Base-by-base conservation (phyloP, 2,888 invertebrate species). In the Sinhomidia bicolor region DNA sequence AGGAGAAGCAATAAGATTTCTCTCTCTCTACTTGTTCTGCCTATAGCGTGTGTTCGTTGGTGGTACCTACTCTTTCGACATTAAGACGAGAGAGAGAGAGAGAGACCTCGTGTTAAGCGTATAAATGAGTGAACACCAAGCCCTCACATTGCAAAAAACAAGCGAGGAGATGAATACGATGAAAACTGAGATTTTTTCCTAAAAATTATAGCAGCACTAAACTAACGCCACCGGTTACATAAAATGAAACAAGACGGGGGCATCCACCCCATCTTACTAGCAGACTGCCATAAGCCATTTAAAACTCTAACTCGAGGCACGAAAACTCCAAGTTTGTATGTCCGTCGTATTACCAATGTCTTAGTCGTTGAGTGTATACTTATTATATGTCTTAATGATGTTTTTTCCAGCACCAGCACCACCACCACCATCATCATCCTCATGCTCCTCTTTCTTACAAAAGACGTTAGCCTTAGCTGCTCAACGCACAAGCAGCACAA, bases 101-200 rank as follows among this genome's bases (percentile, higher is more conserved):
- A n/a, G n/a, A n/a, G n/a, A n/a, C 47, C 41, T 74, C 44, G 68
- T 68, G 68, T 68, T 68, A 41, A 68, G 12, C 26, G 68, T 68
- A 62, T 62, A 41, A 65, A 65, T 68, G 74, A 74, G 51, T 74
- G 74, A 74, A 47, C 74, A 74, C 51, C 23, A 71, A 41, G 36
- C 68, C 23, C 36, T n/a, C 41, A n/a, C 78, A 23, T 20, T 57
- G 78, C 78, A 57, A 78, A 78, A n/a, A n/a, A n/a, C 29, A 78
- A 78, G 57, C 54, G 3, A 78, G 20, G 20, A 68, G n/a, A 76
- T 44, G 71, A 57, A 78, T 54, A 36, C 14, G 78, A 78, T 78
- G 74, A 74, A 74, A 74, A 47, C 74, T 44, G 74, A 74, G 74
- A 74, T 74, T 65, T 65, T 74, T 74, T n/a, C 74, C 51, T 74